Percentiles rank a stretch among this genome's conserved stretches.
Conservation (phyloP, 2,797 vertebrate genomes). For the Fistularia tabacaria region DNA sequence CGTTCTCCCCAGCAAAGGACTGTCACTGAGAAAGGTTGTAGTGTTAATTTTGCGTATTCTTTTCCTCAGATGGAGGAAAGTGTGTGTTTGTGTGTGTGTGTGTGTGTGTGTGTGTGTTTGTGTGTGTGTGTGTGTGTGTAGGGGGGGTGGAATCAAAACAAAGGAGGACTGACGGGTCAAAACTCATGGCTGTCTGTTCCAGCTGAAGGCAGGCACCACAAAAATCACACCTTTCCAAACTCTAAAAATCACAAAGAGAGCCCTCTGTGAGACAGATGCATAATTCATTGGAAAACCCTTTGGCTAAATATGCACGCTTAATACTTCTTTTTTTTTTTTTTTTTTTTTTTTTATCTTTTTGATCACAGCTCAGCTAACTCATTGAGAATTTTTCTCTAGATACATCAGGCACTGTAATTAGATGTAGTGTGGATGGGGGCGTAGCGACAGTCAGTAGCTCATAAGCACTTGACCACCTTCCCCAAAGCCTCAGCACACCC, state of each 20-base stretch:
- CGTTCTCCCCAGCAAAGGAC: constrained; percentile 27
- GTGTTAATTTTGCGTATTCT: constrained; percentile 66
- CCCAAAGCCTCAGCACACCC: constrained; percentile 70
- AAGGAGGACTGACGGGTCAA: constrained; percentile 43
- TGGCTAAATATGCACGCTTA: constrained; percentile 80
- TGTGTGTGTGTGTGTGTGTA: too few relatives aligned
- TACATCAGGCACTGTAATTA: constrained; percentile 79
- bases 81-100: too few relatives aligned
- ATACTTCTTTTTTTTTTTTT: constrained; percentile 70
- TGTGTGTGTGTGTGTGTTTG: too few relatives aligned
- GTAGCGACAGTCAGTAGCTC: constrained; percentile 58
- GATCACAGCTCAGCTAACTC: constrained; percentile 75
- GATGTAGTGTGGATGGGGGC: constrained; percentile 69
- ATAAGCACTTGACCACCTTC: constrained; percentile 52
- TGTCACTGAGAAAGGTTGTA: constrained; percentile 55
- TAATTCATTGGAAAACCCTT: constrained; percentile 74
- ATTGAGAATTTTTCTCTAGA: constrained; percentile 66
- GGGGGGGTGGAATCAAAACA: constrained; percentile 6
- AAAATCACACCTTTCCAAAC: constrained; percentile 62
- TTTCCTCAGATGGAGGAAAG: constrained; percentile 16
- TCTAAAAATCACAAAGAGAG: constrained; percentile 61
- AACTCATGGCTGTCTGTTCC: constrained; percentile 47
- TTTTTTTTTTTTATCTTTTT: constrained; percentile 64
- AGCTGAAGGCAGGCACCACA: constrained; percentile 63
- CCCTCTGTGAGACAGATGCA: constrained; percentile 67